phyloP scores from a whole-genome alignment of 2,888 invertebrate genomes.

The Hylaea fasciaria region DNA sequence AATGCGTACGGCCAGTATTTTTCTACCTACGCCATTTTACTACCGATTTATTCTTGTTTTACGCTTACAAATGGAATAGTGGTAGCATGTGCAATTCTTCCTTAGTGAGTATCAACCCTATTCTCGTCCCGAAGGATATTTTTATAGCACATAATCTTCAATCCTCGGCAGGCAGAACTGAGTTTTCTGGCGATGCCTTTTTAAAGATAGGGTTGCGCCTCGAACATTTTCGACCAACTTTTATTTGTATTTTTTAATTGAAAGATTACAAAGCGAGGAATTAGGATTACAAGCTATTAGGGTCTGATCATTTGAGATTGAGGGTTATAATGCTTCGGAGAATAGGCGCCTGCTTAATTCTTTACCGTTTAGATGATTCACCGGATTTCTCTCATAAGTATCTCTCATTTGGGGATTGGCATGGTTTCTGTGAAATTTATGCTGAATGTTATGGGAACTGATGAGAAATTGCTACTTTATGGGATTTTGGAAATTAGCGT shows the following conservation, averaged over 20 bases:
- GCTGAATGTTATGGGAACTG: constrained; percentile 22
- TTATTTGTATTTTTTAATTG: constrained; percentile 67
- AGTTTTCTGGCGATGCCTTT: constrained; percentile 67
- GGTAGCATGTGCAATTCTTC: no score
- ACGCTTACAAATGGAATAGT: no score
- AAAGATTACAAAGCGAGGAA: constrained; percentile 65
- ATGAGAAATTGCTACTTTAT: constrained; percentile 24
- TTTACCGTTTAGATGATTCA: constrained; percentile 51
- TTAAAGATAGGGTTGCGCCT: constrained; percentile 66
- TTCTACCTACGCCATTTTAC: no score
- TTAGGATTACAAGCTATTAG: constrained; percentile 59
- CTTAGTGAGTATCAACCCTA: constrained; percentile 19
- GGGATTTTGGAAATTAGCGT: constrained; percentile 21
- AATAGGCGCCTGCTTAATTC: constrained; percentile 45
- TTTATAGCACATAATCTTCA: constrained; percentile 67
- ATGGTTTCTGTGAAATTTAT: constrained; percentile 30
- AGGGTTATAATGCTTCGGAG: constrained; percentile 46
- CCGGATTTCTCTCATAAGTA: constrained; percentile 30
- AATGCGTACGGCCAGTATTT: no score
- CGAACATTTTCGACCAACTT: constrained; percentile 49
- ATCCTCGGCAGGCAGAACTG: constrained; percentile 60
- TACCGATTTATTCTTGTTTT: no score
- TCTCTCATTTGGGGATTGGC: constrained; percentile 27
- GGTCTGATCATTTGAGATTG: constrained; percentile 31
- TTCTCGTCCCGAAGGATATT: constrained; percentile 56